phyloP scores from a whole-genome alignment of 2,113 vertebrate species.

The Embiotoca jacksoni region DNA sequence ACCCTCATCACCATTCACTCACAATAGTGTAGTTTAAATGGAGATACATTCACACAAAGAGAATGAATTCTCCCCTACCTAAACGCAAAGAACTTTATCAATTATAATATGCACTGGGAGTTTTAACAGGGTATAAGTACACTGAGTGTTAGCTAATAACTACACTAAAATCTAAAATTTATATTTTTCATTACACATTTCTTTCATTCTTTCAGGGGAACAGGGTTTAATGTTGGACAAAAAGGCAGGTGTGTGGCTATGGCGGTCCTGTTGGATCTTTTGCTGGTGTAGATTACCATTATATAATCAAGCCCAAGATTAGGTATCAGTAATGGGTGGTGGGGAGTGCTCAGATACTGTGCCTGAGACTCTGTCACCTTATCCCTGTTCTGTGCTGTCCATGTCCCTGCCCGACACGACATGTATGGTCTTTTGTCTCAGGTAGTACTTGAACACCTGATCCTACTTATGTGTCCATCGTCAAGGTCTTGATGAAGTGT shows the following conservation, averaged over 20 bases:
- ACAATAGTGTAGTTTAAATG: too few relatives aligned
- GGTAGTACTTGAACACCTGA: conserved; percentile 27
- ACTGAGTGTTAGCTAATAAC: not conserved
- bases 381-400: conserved; percentile 30
- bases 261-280: conserved; percentile 37
- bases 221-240: conserved; percentile 9
- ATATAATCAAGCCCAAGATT: conserved; percentile 61
- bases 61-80: not conserved
- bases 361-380: conserved; percentile 37
- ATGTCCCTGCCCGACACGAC: conserved; percentile 36
- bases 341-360: conserved; percentile 12
- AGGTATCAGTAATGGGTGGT: conserved; percentile 50
- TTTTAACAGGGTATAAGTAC: not conserved
- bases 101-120: not conserved
- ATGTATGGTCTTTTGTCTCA: conserved; percentile 47
- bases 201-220: conserved; percentile 6
- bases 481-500: not conserved
- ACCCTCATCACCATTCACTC: not conserved
- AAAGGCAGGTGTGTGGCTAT: conserved; percentile 25
- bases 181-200: not conserved
- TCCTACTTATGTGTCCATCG: conserved; percentile 18
- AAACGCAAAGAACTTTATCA: too few relatives aligned
- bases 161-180: conserved; percentile 9
- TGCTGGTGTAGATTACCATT: conserved; percentile 69
- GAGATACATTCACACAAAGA: conserved; percentile 19